Evolutionary conservation across 1,140 invertebrate genomes (phyloP), one percentile per base, ranked within the genome.

Genomic region (Eufriesea mexicana): DNA sequence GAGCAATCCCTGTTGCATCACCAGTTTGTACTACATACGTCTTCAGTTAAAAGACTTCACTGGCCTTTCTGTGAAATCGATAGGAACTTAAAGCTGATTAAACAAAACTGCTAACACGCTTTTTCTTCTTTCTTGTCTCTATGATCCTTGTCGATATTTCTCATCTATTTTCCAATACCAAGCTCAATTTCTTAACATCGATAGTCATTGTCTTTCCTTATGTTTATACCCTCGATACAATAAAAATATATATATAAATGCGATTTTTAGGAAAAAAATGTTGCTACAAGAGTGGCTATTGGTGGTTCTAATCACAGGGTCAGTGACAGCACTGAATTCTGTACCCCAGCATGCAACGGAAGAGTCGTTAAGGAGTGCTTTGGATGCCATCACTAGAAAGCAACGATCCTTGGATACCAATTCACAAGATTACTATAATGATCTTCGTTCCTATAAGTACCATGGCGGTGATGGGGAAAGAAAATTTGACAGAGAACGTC

Each of bases 321-420:
- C 89, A 47, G 61, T 86, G 14, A 25, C 51, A 20, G 90, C 90
- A 20, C 49, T 92, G 79, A 80, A 76, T 25, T 86, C 64, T 7
- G 68, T 82, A 16, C 88, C 91, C 14, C 91, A 84, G 47, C 86
- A 87, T 35, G 79, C 77, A 0, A 88, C 85, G 73, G 93, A 93
- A 68, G 94, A 95, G 42, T 94, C 94, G 0, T 62, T 95, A 12
- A 90, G 88, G 64, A 92, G 92, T 71, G 94, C 94, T 7, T 86
- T 95, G 74, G 92, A 94, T 57, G 94, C 93, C 8, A 89, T 95
- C 45, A 90, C 92, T n/a, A 92, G 94, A 76, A 94, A 95, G 45
- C 94, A 95, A 83, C 90, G 91, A 79, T 93, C 92, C 0, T 49
- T 93, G 55, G 90, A 93, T 51, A 61, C 45, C 0, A 90, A 89